Evolutionary conservation across 1,140 invertebrate genomes (phyloP), one percentile per base, ranked within the genome.

Genomic region (Listronotus bonariensis): DNA sequence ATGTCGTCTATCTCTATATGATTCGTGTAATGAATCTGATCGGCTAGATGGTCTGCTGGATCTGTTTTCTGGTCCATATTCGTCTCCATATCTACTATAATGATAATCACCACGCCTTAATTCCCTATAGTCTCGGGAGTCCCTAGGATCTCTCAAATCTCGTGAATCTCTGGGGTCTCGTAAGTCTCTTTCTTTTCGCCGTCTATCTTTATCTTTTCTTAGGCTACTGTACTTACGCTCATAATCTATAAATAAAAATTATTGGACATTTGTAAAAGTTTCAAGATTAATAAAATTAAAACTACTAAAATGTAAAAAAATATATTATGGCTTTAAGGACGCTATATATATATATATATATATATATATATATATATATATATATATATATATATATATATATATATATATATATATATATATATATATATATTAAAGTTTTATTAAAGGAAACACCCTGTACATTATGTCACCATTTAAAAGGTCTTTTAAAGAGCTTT

Each of bases 21-120:
- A 81, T 60, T 84, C 78, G 78, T 71, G 82, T 79, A 73, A 74
- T 4, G 77, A 79, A 71, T 79, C 77, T 2, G 82, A 82, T 73
- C 83, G 79, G 68, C 83, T 83, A 3, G 83, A 83, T 32, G 83
- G 81, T 53, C 82, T 31, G 20, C 61, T 70, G 6, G 72, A 71
- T 38, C 75, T 70, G 38, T 65, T 59, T 6, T 75, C 71, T n/a
- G 68, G 34, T 9, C 84, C 81, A 57, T 82, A 81, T 15, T 82
- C 80, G 17, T 74, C 75, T 1, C 75, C 77, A n/a, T 81, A 80
- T 43, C 81, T 77, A 45, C 77, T 78, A 46, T 81, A 81, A 73
- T 83, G 82, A 65, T 82, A 83, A 66, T 83, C 81, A 17, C 81
- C 80, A 31, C 57, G 61, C 36, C 67, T 36, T 2, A 12, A 8